A percentile compares a stretch with the other conserved stretches of the same genome.
Evolutionary conservation across 2,797 vertebrate genomes (phyloP).

Genomic region (Carduelis carduelis): DNA sequence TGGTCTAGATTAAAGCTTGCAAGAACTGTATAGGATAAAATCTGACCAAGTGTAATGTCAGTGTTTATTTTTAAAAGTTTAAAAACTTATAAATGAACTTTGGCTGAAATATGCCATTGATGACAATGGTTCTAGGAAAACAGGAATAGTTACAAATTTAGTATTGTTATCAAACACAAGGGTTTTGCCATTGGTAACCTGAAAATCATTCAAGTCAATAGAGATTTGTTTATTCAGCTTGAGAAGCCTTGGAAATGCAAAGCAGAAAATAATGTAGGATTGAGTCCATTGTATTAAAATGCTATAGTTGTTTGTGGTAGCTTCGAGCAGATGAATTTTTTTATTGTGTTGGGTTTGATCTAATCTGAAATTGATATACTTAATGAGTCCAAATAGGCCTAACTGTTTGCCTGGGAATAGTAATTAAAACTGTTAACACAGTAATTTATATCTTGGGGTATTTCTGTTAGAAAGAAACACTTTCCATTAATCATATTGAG

Average conservation of each 20-base stretch:
- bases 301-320: neutral
- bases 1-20: neutral
- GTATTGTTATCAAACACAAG: neutral
- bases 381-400: constrained; percentile 2
- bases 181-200: neutral
- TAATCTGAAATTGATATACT: neutral
- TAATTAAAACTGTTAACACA: neutral
- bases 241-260: neutral
- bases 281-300: neutral
- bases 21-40: neutral
- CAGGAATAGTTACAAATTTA: neutral
- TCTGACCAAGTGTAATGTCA: neutral
- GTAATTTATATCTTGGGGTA: neutral
- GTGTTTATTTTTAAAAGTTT: neutral
- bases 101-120: neutral
- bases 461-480: neutral
- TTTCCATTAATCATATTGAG: neutral
- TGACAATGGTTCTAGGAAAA: neutral
- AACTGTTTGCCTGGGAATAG: constrained; percentile 18
- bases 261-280: neutral
- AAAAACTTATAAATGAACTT: neutral
- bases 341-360: neutral
- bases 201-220: neutral
- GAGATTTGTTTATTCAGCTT: neutral
- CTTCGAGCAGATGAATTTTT: neutral